Evolutionary conservation across 2,113 vertebrate genomes (phyloP).

Genomic region (Sialia sialis): DNA sequence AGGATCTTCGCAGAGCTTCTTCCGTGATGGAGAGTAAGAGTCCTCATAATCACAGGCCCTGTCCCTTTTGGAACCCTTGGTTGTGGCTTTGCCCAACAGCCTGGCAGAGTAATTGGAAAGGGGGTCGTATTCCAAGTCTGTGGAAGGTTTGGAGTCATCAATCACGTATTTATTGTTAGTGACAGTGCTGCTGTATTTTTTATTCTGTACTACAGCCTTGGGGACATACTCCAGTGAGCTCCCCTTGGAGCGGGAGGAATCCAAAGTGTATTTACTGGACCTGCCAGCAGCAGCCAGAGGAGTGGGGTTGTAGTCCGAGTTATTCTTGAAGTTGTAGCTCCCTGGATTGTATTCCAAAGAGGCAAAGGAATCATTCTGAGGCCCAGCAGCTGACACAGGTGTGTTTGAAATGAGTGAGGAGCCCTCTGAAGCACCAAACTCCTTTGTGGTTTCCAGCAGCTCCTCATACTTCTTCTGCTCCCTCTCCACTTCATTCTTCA

Average conservation of each 20-base stretch:
- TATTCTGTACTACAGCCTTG: slow-evolving; percentile 72
- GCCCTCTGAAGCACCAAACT: slow-evolving; percentile 56
- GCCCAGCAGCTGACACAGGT: background rate
- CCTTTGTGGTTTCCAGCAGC: slow-evolving; percentile 72
- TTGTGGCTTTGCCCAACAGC: slow-evolving; percentile 70
- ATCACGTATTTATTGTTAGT: slow-evolving; percentile 88
- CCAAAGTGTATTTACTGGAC: slow-evolving; percentile 88
- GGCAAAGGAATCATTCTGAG: slow-evolving; percentile 40
- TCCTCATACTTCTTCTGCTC: slow-evolving; percentile 91
- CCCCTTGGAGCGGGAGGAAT: slow-evolving; percentile 60
- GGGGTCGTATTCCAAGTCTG: slow-evolving; percentile 94
- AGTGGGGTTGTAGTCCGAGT: slow-evolving; percentile 83
- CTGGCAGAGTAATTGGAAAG: slow-evolving; percentile 91
- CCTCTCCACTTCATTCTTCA: slow-evolving; percentile 87
- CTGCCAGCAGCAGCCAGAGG: slow-evolving; percentile 62
- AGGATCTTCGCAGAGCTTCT: slow-evolving; percentile 70
- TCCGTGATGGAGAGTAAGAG: slow-evolving; percentile 68
- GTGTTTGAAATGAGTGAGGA: slow-evolving; percentile 20
- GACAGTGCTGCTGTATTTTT: slow-evolving; percentile 59
- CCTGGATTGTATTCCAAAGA: slow-evolving; percentile 80
- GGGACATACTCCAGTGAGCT: slow-evolving; percentile 89
- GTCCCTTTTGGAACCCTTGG: slow-evolving; percentile 52
- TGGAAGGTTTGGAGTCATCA: slow-evolving; percentile 87
- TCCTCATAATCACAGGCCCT: slow-evolving; percentile 54
- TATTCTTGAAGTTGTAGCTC: slow-evolving; percentile 73